These are phyloP conservation scores for Planococcus citri DNA, from an alignment of 1,140 invertebrate species.

Conservation along the genomic window DNA sequence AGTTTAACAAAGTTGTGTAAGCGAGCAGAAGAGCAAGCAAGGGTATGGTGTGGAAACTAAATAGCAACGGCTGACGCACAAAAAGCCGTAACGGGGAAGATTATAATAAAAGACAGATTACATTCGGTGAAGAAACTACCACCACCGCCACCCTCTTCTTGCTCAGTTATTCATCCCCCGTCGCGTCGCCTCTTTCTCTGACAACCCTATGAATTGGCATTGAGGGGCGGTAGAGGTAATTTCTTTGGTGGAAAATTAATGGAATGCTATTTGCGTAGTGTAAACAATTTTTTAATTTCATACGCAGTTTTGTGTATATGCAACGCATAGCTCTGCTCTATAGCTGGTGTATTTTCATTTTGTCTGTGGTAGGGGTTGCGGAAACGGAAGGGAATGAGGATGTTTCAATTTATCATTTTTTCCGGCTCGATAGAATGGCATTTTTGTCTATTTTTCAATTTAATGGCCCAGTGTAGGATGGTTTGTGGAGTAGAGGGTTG, in stretches of 20 bases:
- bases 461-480: too few species aligned
- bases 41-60: neutral
- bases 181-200: too few species aligned
- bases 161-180: too few species aligned
- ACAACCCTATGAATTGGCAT: neutral
- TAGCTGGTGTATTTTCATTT: too few species aligned
- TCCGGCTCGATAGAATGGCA: too few species aligned
- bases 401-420: too few species aligned
- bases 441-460: too few species aligned
- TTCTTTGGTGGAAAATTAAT: neutral
- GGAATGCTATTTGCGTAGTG: neutral
- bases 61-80: constrained; percentile 1
- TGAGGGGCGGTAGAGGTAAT: neutral
- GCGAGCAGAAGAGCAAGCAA: neutral
- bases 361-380: too few species aligned
- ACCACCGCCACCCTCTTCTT: too few species aligned
- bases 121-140: neutral
- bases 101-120: constrained; percentile 8
- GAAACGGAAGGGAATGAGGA: too few species aligned
- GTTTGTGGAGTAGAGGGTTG: too few species aligned
- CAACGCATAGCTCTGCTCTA: too few species aligned
- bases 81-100: neutral
- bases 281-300: constrained; percentile 4
- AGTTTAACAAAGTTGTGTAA: neutral
- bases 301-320: neutral